Evolutionary conservation across 2,888 invertebrate genomes (phyloP), one percentile per base, ranked within the genome.

Genomic region (Gnatocerus cornutus): DNA sequence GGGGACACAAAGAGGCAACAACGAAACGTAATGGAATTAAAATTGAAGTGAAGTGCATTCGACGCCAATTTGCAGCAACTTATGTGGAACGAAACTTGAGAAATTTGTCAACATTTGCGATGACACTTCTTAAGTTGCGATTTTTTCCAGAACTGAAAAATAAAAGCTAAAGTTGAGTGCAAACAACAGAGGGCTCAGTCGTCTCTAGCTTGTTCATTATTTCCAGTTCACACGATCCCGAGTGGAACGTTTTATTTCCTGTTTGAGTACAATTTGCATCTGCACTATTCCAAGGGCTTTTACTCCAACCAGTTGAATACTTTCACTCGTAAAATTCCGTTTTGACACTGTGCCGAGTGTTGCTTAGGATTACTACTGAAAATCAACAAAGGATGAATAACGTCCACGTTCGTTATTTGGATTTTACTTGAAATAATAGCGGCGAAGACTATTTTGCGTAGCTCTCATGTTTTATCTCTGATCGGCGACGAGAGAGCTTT

Each of bases 181-280:
- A 39, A 39, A 69, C 71, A 71, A 71, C 73, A 71, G 66, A 71
- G 55, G 69, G 63, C 68, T 55, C 61, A 30, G 16, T 27, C 70
- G 64, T 70, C 71, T 12, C 52, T 13, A 55, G 58, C 58, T 58
- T 72, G 72, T 74, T 74, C 74, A 74, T 74, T 72, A 74, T 71
- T 74, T 74, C 74, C 74, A 74, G 72, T 74, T 74, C 72, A 72
- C 74, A 74, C 72, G 62, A 72, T 64, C 45, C 55, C 66, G 72
- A 66, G 65, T 72, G 68, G 69, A 72, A 74, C 72, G 71, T 67
- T 72, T 73, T 74, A 74, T 72, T 72, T 73, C 72, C 72, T 71
- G 72, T 73, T 73, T 72, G 72, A 73, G 68, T 48, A 64, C 59
- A 68, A 73, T 73, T 72, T 73, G 73, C 72, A 73, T 73, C 72